Conservation (phyloP, 2,113 vertebrate genomes). For the Mus pahari region DNA sequence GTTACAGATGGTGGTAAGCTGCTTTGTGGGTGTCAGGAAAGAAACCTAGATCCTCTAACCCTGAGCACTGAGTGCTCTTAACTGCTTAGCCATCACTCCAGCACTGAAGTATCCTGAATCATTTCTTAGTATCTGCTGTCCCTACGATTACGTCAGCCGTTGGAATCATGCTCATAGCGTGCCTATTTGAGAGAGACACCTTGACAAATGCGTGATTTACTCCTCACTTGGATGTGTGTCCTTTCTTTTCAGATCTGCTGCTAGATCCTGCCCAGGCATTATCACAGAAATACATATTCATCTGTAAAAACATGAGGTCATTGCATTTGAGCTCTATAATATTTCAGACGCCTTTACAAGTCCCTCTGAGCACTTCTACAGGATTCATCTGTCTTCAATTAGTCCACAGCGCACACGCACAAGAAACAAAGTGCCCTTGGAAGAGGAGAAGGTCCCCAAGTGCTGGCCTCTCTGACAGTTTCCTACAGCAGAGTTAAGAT, state of each 20-base stretch:
- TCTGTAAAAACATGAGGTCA: background rate
- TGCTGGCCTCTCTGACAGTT: background rate
- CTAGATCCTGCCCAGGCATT: background rate
- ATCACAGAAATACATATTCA: slow-evolving; percentile 1
- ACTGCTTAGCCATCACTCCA: background rate
- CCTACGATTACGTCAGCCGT: background rate
- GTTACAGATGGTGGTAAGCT: background rate
- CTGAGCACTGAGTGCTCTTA: background rate
- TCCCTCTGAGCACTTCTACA: background rate
- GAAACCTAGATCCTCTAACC: background rate
- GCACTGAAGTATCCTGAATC: background rate
- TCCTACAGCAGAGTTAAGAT: background rate
- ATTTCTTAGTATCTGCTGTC: background rate
- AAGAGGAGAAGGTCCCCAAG: background rate
- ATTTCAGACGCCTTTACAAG: background rate
- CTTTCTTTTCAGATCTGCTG: background rate
- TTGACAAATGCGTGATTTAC: background rate
- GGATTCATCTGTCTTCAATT: background rate
- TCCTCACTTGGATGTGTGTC: background rate
- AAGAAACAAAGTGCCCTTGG: background rate
- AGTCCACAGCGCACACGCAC: background rate
- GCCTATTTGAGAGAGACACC: background rate
- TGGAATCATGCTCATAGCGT: background rate
- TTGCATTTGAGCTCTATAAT: background rate
- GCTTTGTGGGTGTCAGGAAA: background rate